Percentiles rank a stretch among this genome's conserved stretches.
phyloP scores from a whole-genome alignment of 1,140 invertebrate species.

The Drosophila takahashii region DNA sequence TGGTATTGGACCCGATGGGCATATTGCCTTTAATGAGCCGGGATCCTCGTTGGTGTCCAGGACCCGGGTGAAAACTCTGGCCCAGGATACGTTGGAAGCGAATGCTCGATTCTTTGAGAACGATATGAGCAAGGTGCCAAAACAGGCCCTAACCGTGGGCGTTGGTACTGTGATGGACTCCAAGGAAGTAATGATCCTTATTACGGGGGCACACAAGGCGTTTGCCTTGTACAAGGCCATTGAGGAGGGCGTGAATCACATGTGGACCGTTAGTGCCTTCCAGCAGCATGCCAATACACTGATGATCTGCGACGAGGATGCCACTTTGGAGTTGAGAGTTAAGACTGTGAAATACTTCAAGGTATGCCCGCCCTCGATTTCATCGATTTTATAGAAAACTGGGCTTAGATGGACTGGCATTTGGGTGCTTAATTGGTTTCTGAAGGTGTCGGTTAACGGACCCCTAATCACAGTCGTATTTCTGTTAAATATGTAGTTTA shows the following conservation, averaged over 20 bases:
- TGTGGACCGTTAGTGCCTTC: slow-evolving; percentile 99
- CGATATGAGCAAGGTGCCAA: slow-evolving; percentile 96
- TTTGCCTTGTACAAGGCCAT: slow-evolving; percentile 98
- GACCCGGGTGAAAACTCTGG: slow-evolving; percentile 98
- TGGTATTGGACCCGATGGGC: slow-evolving; percentile 93
- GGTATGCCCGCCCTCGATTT: slow-evolving; percentile 86
- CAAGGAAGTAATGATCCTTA: slow-evolving; percentile 98
- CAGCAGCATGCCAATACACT: slow-evolving; percentile 96
- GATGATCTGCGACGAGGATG: slow-evolving; percentile 99
- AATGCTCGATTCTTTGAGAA: slow-evolving; percentile 99
- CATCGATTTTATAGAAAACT: slow-evolving; percentile 4
- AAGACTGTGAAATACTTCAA: slow-evolving; percentile 99
- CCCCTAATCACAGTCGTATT: background rate
- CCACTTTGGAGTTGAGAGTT: slow-evolving; percentile 97
- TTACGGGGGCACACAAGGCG: slow-evolving; percentile 98
- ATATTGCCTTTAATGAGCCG: slow-evolving; percentile 99
- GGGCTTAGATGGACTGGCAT: background rate
- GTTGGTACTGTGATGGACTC: slow-evolving; percentile 99
- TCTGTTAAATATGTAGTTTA: background rate
- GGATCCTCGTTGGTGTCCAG: slow-evolving; percentile 96
- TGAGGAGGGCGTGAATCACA: slow-evolving; percentile 97
- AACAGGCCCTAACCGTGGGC: slow-evolving; percentile 97
- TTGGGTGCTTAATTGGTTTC: slow-evolving; percentile 10
- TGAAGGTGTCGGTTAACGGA: slow-evolving; percentile 26
- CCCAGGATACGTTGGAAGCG: slow-evolving; percentile 97